Percentiles rank a stretch among this genome's conserved stretches.
These are phyloP conservation scores for Drosophila neotestacea DNA, from an alignment of 2,888 invertebrate species.

Conservation along the genomic window DNA sequence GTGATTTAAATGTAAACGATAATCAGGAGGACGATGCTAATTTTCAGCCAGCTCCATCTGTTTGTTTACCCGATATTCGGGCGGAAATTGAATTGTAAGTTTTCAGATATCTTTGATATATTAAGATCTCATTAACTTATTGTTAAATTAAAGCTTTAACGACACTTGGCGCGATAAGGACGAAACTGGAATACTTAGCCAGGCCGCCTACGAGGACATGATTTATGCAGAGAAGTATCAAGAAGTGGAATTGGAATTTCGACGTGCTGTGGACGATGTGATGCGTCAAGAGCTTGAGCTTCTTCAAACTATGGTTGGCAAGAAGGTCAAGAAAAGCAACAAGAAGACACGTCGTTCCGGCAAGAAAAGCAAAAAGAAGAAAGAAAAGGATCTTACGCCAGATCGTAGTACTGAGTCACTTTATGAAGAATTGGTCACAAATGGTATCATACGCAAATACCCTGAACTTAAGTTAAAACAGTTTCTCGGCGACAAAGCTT, in stretches of 20 bases:
- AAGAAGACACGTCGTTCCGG: conserved; percentile 92
- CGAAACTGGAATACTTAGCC: conserved; percentile 90
- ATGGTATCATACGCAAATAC: conserved; percentile 94
- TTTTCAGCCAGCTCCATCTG: conserved; percentile 90
- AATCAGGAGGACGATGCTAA: conserved; percentile 87
- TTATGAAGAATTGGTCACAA: conserved; percentile 95
- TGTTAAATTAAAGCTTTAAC: conserved; percentile 86
- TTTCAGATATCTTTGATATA: not conserved
- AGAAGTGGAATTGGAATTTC: conserved; percentile 93
- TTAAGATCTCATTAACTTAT: not conserved
- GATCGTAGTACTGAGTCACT: conserved; percentile 95
- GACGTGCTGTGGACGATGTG: conserved; percentile 92
- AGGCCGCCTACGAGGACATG: conserved; percentile 92
- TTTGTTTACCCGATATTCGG: conserved; percentile 90
- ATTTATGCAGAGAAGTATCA: conserved; percentile 93
- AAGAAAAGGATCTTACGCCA: conserved; percentile 97
- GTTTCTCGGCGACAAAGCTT: conserved; percentile 93
- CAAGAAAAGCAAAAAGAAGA: conserved; percentile 96
- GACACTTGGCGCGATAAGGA: conserved; percentile 94
- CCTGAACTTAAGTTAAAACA: conserved; percentile 89
- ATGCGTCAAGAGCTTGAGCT: conserved; percentile 90
- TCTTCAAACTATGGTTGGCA: conserved; percentile 89
- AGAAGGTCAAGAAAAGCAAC: conserved; percentile 91
- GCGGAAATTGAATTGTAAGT: conserved; percentile 90
- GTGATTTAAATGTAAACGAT: conserved; percentile 87